Base-by-base conservation (phyloP, 1,140 invertebrate genomes). In the Danaus melanippus region DNA sequence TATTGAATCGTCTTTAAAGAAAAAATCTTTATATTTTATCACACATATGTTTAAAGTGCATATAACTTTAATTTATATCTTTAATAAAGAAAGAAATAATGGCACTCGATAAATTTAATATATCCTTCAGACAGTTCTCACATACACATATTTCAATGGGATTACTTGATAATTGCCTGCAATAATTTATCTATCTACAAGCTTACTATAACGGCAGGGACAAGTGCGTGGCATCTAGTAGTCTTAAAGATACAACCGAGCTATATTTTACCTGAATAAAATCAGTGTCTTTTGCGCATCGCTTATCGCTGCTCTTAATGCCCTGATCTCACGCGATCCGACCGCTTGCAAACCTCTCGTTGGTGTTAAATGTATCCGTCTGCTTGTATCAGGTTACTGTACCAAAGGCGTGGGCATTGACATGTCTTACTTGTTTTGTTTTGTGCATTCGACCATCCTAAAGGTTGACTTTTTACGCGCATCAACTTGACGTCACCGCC, bases 331-430 rank as follows among this genome's bases (percentile, higher is more conserved):
- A 75, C 75, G 77, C 79, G 61, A 80, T 62, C 58, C 69, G 51
- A 69, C 74, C 74, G 71, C 77, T 78, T 68, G 75, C 78, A 57
- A 79, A 80, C 72, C 77, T 77, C 74, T 75, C 69, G 62, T 50
- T 74, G 74, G 79, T 84, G 79, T 85, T 84, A 85, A 85, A 83
- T 79, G 83, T 82, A 84, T 82, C 76, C 78, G 74, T 69, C 76
- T 69, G 68, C 63, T 75, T 72, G 70, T 81, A 83, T 84, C 80
- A 67, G 69, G 80, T 84, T 86, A 81, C 80, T 68, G 71, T 80
- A 77, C 71, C 72, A 73, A 78, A 86, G 76, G 83, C 83, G 83
- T 86, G 83, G 83, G 83, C 83, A 86, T 86, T 81, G 83, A 86
- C 83, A 81, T 81, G 78, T 76, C 71, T 71, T 69, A 72, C 73